These are phyloP conservation scores for Elegia similella DNA, from an alignment of 2,888 invertebrate species.

Conservation along the genomic window DNA sequence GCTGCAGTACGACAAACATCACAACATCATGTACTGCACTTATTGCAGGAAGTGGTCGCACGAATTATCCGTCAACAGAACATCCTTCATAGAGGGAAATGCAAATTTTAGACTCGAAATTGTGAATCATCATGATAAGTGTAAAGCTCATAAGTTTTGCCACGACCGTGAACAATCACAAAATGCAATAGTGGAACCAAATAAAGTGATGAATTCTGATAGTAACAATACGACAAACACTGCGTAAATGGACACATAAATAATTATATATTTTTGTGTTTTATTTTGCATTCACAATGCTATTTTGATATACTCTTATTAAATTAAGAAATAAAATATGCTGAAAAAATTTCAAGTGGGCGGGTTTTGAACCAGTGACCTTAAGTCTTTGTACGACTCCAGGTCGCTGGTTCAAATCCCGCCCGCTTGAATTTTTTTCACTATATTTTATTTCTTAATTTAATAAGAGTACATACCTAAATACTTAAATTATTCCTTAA, in stretches of 20 bases:
- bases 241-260: background rate
- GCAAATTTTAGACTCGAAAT: slow-evolving; percentile 89
- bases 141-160: slow-evolving; percentile 88
- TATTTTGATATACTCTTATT: too few species aligned
- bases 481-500: too few species aligned
- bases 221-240: background rate
- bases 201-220: slow-evolving; percentile 1
- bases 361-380: too few species aligned
- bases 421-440: too few species aligned
- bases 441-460: too few species aligned
- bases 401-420: too few species aligned
- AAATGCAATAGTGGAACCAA: slow-evolving; percentile 20
- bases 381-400: too few species aligned
- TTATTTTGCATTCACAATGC: too few species aligned
- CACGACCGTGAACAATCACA: slow-evolving; percentile 64
- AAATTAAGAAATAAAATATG: too few species aligned
- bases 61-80: slow-evolving; percentile 83
- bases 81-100: slow-evolving; percentile 90
- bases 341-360: too few species aligned
- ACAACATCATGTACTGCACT: slow-evolving; percentile 87
- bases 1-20: slow-evolving; percentile 85
- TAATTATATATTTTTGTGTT: too few species aligned
- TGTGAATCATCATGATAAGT: slow-evolving; percentile 89
- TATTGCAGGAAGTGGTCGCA: slow-evolving; percentile 88
- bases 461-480: too few species aligned